Evolutionary conservation across 2,113 vertebrate genomes (phyloP), one percentile per base, ranked within the genome.

Genomic region (Scophthalmus maximus): DNA sequence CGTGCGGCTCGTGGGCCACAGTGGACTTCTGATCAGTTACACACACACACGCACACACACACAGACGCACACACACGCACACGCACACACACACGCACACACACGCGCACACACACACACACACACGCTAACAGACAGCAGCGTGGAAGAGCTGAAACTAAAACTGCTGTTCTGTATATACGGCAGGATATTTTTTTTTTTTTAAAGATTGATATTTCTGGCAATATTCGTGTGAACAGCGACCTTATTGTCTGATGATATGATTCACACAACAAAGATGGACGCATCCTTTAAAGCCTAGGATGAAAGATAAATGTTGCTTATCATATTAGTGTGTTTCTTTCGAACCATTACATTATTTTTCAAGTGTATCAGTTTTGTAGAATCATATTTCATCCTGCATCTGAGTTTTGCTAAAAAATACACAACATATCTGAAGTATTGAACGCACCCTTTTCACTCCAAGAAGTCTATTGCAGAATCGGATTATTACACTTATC

Each of bases 21-120:
- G 67, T 62, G 60, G 72, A 81, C 73, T 42, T 79, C 68, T 81
- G 83, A 90, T 85, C 76, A 76, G 49, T 61, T 8, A 50, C 81
- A 71, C 65, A 58, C 49, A 66, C 5, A 68, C 40, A 42, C 20
- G 56, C 47, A 44, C 50, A 70, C 63, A 30, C 52, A 56, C 14
- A 57, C 44, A 55, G 17, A 30, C 14, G 8, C 26, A 55, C 8
- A 55, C 6, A n/a, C 26, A 55, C 29, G 57, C 52, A 44, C 8
- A 11, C n/a, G 34, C 9, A 78, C n/a, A 57, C 36, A 61, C 64
- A 56, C 46, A 64, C 3, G 58, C 36, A 36, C 18, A 58, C 44
- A 47, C 47, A 65, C 62, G 23, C 50, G 46, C 11, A 60, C 38
- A 47, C 46, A 47, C 15, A 2, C 18, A 47, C 8, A 47, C 18